phyloP scores from a whole-genome alignment of 2,888 invertebrate species.

The Sisyra nigra region DNA sequence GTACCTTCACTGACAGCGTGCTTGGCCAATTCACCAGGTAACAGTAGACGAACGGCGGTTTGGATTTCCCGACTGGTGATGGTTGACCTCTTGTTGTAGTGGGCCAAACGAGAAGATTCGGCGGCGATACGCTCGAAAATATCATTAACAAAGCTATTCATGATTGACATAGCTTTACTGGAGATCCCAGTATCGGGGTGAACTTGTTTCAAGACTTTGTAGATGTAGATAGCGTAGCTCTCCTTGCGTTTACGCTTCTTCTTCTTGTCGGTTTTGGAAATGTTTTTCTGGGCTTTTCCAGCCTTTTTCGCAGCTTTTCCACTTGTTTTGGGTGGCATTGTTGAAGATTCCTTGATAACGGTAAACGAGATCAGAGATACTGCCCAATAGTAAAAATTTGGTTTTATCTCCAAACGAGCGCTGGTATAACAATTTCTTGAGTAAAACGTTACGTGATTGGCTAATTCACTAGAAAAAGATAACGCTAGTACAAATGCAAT shows the following conservation, averaged over 20 bases:
- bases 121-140: constrained; percentile 54
- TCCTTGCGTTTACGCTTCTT: constrained; percentile 40
- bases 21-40: constrained; percentile 57
- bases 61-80: constrained; percentile 53
- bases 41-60: constrained; percentile 44
- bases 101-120: constrained; percentile 45
- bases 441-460: too few species aligned
- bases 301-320: constrained; percentile 32
- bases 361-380: too few species aligned
- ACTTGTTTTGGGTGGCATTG: constrained; percentile 24
- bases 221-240: constrained; percentile 41
- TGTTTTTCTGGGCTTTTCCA: constrained; percentile 38
- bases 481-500: too few species aligned
- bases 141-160: constrained; percentile 62
- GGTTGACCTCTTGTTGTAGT: constrained; percentile 45
- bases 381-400: too few species aligned
- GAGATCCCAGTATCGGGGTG: constrained; percentile 50
- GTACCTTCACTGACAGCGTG: constrained; percentile 52
- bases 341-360: too few species aligned
- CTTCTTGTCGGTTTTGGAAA: constrained; percentile 38
- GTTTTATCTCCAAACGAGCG: too few species aligned
- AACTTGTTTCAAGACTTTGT: constrained; percentile 24
- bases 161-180: constrained; percentile 51
- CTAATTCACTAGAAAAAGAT: too few species aligned
- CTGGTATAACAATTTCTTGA: too few species aligned